Evolutionary conservation across 2,888 invertebrate species (phyloP), one percentile per base, ranked within the genome.

Genomic region (Sarcophaga caerulescens): DNA sequence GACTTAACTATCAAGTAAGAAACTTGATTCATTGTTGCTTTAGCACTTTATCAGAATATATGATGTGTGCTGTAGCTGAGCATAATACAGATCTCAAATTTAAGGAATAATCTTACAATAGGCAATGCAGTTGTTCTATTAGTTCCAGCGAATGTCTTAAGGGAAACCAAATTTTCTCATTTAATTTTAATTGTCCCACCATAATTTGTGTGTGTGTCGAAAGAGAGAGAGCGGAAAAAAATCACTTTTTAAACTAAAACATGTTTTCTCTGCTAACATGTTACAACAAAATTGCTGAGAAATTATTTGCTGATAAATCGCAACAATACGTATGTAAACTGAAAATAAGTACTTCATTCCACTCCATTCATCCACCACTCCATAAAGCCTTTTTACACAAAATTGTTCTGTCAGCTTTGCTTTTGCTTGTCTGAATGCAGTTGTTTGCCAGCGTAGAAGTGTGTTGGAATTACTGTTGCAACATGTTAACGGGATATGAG

Each of bases 241-340:
- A 69, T 75, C 76, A 73, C 21, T 69, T 77, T 52, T 65, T 12
- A 77, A 76, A 77, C 76, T 70, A 62, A 82, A 82, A 82, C 81
- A 85, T 81, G 81, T 70, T 85, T 70, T 71, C 12, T 70, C 21
- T 79, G 62, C 66, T 57, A 76, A 82, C 82, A 83, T 83, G 76
- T 88, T 84, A 69, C 69, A 87, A 85, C 85, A 84, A 88, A 88
- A 88, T 80, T 88, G 87, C 77, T 88, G 86, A 88, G 86, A 87
- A 87, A 86, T 87, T 85, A 86, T 75, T 79, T 83, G 78, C 81
- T 83, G 87, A 87, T 87, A 88, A 88, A 85, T 83, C 80, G 70
- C 75, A 71, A 71, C 78, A 82, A 78, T 79, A 82, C 60, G 82
- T 83, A 71, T 77, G 83, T 73, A 69, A 80, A 80, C 73, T 73